Evolutionary conservation across 2,888 invertebrate genomes (phyloP), one percentile per base, ranked within the genome.

Genomic region (Scelioninae gen. 2): DNA sequence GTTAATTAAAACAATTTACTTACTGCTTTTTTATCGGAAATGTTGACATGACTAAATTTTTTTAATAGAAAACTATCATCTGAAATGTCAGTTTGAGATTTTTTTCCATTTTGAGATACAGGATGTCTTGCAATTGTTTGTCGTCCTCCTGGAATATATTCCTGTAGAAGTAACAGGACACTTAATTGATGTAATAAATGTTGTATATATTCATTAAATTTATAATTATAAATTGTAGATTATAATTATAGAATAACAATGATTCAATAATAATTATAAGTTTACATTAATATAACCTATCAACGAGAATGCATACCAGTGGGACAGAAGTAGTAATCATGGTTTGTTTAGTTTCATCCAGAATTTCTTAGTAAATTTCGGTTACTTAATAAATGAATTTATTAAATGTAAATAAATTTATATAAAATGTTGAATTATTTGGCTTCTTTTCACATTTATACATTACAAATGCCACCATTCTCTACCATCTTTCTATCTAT

Each of bases 291-390:
- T 2, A 22, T 65, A 55, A 69, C 57, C 25, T 71, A 68, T 33
- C 50, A 43, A 25, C n/a, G n/a, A n/a, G n/a, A 10, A 35, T 4
- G 31, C 83, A 82, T 87, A 93, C 94, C 94, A 94, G 90, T 88
- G 94, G 94, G 89, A 94, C 94, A 88, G 94, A 93, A 89, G 94
- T 94, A 90, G 94, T 93, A 88, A 95, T 94, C 94, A 95, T 95
- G 88, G 87, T 90, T 88, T 91, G 91, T 87, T 89, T 91, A 89
- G 90, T 90, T 87, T 92, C 94, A 93, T 94, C 94, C 94, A 95
- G 94, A 94, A 94, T 94, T 93, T 92, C 90, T 83, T 85, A 80
- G 79, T 83, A 73, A 81, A 70, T 73, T 79, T 46, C 13, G 13
- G 18, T 18, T 39, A 31, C 7, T 22, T 55, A 6, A n/a, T n/a